Evolutionary conservation across 2,888 invertebrate genomes (phyloP).

Genomic region (Tromatobia lineatoria): DNA sequence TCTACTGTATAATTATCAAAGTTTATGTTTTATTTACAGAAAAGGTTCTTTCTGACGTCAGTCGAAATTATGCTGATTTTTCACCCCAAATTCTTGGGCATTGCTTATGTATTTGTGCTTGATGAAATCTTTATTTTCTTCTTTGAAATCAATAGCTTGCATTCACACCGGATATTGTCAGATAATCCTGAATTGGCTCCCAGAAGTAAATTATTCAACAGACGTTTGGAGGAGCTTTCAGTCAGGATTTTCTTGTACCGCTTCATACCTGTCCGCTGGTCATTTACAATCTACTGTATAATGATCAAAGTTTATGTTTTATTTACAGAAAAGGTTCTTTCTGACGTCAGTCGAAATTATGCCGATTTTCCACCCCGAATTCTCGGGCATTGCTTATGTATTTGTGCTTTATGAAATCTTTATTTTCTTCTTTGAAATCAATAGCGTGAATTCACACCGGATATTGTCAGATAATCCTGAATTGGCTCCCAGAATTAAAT

Average conservation of each 20-base stretch:
- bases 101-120: too few relatives aligned
- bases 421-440: background rate
- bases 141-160: slow-evolving; percentile 37
- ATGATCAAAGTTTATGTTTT: background rate
- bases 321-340: background rate
- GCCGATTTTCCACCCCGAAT: background rate
- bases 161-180: slow-evolving; percentile 43
- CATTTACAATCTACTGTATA: background rate
- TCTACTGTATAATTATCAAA: background rate
- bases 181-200: slow-evolving; percentile 27
- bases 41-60: background rate
- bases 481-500: slow-evolving; percentile 19
- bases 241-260: slow-evolving; percentile 3
- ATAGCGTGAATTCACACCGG: slow-evolving; percentile 42
- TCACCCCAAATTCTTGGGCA: background rate
- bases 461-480: slow-evolving; percentile 34
- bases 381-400: background rate
- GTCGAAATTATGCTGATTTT: background rate
- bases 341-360: background rate
- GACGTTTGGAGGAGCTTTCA: background rate
- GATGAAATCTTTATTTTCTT: too few relatives aligned
- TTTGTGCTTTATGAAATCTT: background rate
- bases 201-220: slow-evolving; percentile 29
- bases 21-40: background rate
- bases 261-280: background rate